Evolutionary conservation across 2,888 invertebrate species (phyloP), one percentile per base, ranked within the genome.

Genomic region (Melinaea marsaeus): DNA sequence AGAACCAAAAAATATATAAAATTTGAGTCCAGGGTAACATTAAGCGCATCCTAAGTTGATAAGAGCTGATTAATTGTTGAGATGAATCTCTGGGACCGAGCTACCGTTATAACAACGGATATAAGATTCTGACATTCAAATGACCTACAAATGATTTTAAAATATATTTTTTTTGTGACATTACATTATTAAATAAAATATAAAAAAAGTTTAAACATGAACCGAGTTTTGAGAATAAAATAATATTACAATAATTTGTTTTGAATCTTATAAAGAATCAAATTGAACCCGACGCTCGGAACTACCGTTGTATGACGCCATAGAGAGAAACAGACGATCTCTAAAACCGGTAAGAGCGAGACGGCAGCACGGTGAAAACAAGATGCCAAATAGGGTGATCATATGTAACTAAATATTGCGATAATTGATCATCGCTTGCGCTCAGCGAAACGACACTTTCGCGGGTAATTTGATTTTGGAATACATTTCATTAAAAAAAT

Each of bases 331-430:
- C 71, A 72, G 66, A 68, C 45, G 67, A 63, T 59, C 61, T 42
- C 55, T 22, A 56, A 35, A 55, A 54, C 55, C 58, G 55, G 72
- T 54, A 46, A 65, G 78, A 82, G 69, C 74, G 74, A 74, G 82
- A 83, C 72, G 58, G 73, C 22, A 6, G 66, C 69, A 71, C 72
- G 74, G 81, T 81, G 85, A 87, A 84, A 85, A 85, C 89, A 83
- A 87, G 78, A 83, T 88, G 71, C 90, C 90, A 84, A 85, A 90
- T 90, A 89, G 80, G 89, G 87, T 67, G 77, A 70, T 88, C 90
- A 89, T 81, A 89, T 90, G 89, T 86, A 81, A 74, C 84, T 83
- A 89, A 89, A 89, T 85, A 85, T 83, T 75, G 78, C 76, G 72
- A 81, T 86, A 86, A 79, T 74, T 73, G 74, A 74, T 71, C 75